Base-by-base conservation (phyloP, 2,113 vertebrate genomes). In the Otocyon megalotis region DNA sequence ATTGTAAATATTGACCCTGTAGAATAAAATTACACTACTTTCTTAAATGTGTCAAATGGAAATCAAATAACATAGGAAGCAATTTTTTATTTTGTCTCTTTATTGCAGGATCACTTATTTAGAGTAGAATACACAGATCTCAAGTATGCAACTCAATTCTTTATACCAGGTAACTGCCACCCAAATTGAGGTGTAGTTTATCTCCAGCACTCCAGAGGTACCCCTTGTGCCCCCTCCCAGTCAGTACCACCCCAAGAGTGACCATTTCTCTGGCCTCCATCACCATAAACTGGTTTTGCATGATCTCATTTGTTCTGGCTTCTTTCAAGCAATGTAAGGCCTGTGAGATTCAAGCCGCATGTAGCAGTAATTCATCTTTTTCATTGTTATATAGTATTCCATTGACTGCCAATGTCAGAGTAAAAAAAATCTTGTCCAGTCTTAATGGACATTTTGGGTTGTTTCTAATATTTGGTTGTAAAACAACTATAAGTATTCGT, bases 1-100 rank as follows among this genome's bases (percentile, higher is more conserved):
- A 15, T 62, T 93, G 83, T 92, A 94, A 95, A 93, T 74, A 93
- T 93, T 95, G 43, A 91, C 79, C 90, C 69, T 94, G 79, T 94
- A 65, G 50, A 83, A 62, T 92, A 63, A 96, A 94, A 54, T 79
- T 67, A 88, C 14, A 81, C 35, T n/a, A 24, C 16, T 76, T 30
- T 84, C 58, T 67, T 54, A 79, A 74, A 83, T 60, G 26, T 71
- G n/a, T 86, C 89, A 81, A 92, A 81, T 89, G 24, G 62, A 90
- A 90, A 37, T 32, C 62, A 89, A 96, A 53, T 81, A 63, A 32
- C 32, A 92, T 43, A 43, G 43, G 43, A 22, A 69, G 60, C 53
- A 89, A 86, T 81, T 87, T 93, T 67, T 43, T 15, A 74, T 50
- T 77, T 86, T 95, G 37, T 32, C 43, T 74, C 53, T 76, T 80